Percentiles rank a stretch among this genome's conserved stretches.
These are phyloP conservation scores for Malurus alboscapulatus DNA, from an alignment of 2,113 vertebrate genomes.

Conservation along the genomic window DNA sequence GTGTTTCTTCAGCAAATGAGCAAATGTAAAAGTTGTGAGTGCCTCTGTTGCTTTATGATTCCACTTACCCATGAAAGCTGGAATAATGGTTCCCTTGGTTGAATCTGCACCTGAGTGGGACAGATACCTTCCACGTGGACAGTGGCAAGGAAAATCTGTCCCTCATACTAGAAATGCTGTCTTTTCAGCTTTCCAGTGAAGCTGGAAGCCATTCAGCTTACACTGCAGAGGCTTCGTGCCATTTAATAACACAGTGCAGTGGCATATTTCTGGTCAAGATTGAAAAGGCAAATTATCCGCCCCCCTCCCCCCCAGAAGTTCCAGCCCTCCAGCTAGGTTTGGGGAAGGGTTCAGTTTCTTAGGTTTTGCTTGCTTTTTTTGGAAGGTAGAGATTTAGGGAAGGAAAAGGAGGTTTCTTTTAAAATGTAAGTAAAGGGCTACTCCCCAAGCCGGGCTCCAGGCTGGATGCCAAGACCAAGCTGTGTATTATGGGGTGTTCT, in stretches of 20 bases:
- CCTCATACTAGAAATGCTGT: neutral
- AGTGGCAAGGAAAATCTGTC: neutral
- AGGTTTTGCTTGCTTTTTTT: neutral
- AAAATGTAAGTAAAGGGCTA: neutral
- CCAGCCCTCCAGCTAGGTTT: neutral
- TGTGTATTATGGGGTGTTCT: neutral
- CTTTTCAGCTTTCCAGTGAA: neutral
- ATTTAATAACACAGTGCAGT: neutral
- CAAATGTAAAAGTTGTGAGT: neutral
- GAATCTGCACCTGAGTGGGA: neutral
- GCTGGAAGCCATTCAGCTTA: neutral
- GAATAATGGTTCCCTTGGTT: neutral
- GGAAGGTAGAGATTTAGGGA: neutral
- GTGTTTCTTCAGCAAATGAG: neutral
- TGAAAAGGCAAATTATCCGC: neutral
- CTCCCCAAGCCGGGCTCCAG: neutral
- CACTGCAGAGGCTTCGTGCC: neutral
- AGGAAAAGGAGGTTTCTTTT: neutral
- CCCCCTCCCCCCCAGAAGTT: neutral
- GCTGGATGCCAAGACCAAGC: neutral
- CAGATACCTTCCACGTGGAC: neutral
- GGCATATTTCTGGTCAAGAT: neutral
- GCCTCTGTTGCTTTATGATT: fast-evolving
- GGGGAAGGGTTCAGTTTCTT: neutral
- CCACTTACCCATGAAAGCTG: neutral